Evolutionary conservation across 2,888 invertebrate species (phyloP).

Genomic region (Kuschelorhynchus macadamiae): DNA sequence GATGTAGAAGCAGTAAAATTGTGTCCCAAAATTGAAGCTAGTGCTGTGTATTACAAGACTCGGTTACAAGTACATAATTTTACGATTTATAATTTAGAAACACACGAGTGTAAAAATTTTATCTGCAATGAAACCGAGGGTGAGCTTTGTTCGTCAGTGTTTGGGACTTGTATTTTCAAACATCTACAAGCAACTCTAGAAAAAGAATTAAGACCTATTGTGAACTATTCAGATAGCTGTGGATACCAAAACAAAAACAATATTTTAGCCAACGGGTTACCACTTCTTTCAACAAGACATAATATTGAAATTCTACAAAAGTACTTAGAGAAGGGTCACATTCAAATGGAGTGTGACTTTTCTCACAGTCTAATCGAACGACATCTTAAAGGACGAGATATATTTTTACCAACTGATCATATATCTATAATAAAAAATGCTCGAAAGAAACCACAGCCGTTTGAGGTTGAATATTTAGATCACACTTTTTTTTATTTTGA

Average conservation of each 20-base stretch:
- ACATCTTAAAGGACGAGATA: background rate
- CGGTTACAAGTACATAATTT: constrained; percentile 60
- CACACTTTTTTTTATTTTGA: constrained; percentile 41
- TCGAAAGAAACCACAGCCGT: constrained; percentile 34
- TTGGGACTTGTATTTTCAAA: constrained; percentile 34
- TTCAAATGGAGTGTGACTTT: constrained; percentile 17
- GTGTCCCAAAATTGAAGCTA: constrained; percentile 47
- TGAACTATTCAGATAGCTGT: constrained; percentile 37
- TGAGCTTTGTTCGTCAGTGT: constrained; percentile 35
- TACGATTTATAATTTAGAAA: constrained; percentile 50
- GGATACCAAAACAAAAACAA: constrained; percentile 42
- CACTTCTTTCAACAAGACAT: constrained; percentile 25
- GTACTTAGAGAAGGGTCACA: background rate
- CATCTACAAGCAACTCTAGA: constrained; percentile 12
- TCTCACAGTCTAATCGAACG: background rate
- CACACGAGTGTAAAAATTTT: constrained; percentile 50
- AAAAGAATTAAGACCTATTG: constrained; percentile 25
- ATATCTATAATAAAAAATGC: constrained; percentile 24
- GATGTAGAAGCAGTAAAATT: constrained; percentile 23
- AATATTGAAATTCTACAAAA: constrained; percentile 33
- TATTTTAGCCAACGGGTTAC: constrained; percentile 21
- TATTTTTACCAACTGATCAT: constrained; percentile 35
- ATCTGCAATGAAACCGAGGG: constrained; percentile 41
- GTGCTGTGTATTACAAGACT: constrained; percentile 59
- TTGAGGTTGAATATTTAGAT: constrained; percentile 38